Conservation (phyloP, 1,140 invertebrate genomes). For the Leptinotarsa undecemlineata region DNA sequence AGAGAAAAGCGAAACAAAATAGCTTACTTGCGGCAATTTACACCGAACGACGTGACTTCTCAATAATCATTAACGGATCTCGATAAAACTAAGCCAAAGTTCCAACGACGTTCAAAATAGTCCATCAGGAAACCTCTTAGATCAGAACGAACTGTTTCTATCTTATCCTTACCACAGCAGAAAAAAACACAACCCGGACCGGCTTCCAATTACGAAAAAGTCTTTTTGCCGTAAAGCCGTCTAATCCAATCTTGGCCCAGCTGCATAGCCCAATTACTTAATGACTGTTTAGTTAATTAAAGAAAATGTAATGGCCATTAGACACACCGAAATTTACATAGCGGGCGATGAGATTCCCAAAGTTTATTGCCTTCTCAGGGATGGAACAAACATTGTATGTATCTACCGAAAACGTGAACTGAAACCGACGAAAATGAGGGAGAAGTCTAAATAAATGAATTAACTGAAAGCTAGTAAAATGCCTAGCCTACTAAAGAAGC, state of each 20-base stretch:
- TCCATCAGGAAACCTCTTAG: not conserved
- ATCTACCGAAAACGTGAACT: not conserved
- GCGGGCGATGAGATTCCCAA: conserved; percentile 23
- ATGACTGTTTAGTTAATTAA: conserved; percentile 47
- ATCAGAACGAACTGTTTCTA: not conserved
- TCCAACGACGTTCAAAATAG: too few relatives aligned
- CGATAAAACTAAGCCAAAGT: too few relatives aligned
- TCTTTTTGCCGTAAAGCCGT: conserved; percentile 24
- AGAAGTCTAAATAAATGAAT: not conserved
- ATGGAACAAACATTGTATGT: not conserved
- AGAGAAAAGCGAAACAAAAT: too few relatives aligned
- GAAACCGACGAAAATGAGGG: not conserved
- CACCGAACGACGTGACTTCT: too few relatives aligned
- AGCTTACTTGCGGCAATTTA: too few relatives aligned
- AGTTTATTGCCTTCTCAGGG: not conserved
- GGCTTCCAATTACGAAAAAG: conserved; percentile 31
- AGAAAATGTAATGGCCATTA: conserved; percentile 46
- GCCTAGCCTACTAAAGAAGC: too few relatives aligned
- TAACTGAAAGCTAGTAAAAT: not conserved
- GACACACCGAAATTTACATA: conserved; percentile 43
- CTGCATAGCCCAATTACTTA: conserved; percentile 43
- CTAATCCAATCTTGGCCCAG: conserved; percentile 36
- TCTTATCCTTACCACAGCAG: not conserved
- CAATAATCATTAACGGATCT: too few relatives aligned
- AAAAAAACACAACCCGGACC: conserved; percentile 19